Evolutionary conservation across 1,140 invertebrate genomes (phyloP).

Genomic region (Dendroctonus ponderosae): DNA sequence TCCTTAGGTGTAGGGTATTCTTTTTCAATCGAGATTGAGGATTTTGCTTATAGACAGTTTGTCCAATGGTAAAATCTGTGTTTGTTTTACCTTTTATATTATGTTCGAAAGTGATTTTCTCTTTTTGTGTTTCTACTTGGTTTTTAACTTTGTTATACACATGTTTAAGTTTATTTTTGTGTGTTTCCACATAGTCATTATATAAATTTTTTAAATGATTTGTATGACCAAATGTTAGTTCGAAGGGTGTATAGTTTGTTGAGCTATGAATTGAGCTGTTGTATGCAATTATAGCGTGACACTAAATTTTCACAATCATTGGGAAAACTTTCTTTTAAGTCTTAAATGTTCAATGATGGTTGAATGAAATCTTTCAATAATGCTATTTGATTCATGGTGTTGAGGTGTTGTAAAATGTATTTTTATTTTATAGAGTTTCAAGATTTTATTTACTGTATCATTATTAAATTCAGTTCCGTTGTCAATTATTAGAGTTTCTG

Average conservation of each 20-base stretch:
- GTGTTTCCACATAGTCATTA: constrained; percentile 1
- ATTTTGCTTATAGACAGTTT: constrained; percentile 21
- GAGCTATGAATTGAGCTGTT: constrained; percentile 20
- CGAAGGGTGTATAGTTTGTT: constrained; percentile 25
- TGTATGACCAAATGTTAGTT: constrained; percentile 19
- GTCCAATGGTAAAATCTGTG: background rate
- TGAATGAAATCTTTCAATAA: constrained; percentile 40
- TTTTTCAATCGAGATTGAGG: constrained; percentile 9
- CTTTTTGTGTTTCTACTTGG: constrained; percentile 5
- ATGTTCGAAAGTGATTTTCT: constrained; percentile 4
- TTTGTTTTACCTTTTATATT: constrained; percentile 1
- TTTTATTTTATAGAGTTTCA: constrained; percentile 40
- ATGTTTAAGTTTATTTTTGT: constrained; percentile 13
- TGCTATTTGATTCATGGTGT: constrained; percentile 45
- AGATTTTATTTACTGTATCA: constrained; percentile 36
- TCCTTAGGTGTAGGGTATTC: too few species aligned
- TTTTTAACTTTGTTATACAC: constrained; percentile 19
- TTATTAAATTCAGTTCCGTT: constrained; percentile 41
- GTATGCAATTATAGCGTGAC: constrained; percentile 15
- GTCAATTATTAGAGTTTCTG: constrained; percentile 33
- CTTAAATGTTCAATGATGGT: constrained; percentile 42
- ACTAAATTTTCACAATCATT: constrained; percentile 10
- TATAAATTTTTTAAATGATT: background rate
- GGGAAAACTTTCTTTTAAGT: constrained; percentile 34
- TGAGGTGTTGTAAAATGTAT: constrained; percentile 47